Evolutionary conservation across 2,797 vertebrate genomes (phyloP).

Genomic region (Acanthornis magna): DNA sequence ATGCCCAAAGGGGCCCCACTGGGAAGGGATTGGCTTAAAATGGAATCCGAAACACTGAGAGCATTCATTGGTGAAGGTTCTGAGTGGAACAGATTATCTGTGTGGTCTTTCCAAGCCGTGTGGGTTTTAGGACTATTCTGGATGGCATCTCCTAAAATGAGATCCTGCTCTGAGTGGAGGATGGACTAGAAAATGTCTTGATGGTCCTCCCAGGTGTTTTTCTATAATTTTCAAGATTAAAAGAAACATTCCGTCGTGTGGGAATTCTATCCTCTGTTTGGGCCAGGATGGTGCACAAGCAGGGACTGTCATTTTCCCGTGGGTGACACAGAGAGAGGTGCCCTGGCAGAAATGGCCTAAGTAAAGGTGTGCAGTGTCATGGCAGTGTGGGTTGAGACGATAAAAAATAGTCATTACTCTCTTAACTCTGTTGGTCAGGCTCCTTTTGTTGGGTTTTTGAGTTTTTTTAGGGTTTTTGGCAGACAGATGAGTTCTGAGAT

Average conservation of each 20-base stretch:
- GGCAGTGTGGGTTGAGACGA: no score
- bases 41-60: neutral
- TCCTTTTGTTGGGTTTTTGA: no score
- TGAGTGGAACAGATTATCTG: neutral
- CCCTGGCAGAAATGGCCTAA: neutral
- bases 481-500: neutral
- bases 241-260: neutral
- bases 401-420: rapidly evolving
- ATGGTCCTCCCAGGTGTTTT: neutral
- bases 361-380: rapidly evolving
- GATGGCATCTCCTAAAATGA: neutral
- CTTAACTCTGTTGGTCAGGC: neutral
- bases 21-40: neutral
- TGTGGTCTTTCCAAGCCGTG: neutral
- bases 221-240: neutral
- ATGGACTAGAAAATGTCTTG: neutral
- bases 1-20: neutral
- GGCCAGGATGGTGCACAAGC: neutral
- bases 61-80: neutral
- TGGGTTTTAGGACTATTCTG: neutral
- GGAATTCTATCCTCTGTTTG: neutral
- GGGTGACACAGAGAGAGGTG: neutral
- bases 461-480: neutral
- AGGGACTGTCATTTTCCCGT: rapidly evolving
- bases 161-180: neutral